Evolutionary conservation across 2,797 vertebrate species (phyloP).

Genomic region (Petrocephalus schoutedeni): DNA sequence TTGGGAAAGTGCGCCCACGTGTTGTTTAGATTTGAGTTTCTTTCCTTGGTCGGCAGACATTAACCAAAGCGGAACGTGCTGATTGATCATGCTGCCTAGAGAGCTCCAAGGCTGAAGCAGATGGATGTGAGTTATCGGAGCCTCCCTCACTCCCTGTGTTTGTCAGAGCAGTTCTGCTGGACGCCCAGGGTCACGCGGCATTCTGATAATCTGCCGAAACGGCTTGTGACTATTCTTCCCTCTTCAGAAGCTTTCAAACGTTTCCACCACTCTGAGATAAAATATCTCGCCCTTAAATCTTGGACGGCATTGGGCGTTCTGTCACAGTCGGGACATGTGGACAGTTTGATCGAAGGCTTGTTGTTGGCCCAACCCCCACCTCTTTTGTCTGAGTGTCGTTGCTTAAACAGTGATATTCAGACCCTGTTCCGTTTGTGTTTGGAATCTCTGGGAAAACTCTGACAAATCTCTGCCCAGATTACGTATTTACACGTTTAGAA

Average conservation of each 20-base stretch:
- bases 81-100: background rate
- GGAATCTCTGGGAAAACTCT: background rate
- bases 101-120: constrained; percentile 7
- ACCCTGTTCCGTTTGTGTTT: background rate
- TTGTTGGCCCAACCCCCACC: background rate
- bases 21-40: background rate
- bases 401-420: background rate
- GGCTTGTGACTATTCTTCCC: background rate
- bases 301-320: background rate
- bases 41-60: background rate
- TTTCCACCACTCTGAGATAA: background rate
- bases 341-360: background rate
- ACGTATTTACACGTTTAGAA: background rate
- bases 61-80: background rate
- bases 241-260: background rate
- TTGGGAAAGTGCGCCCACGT: background rate
- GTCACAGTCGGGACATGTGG: background rate
- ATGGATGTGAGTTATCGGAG: background rate
- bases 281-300: constrained; percentile 11
- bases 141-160: background rate
- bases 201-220: background rate
- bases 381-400: background rate
- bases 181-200: constrained; percentile 16
- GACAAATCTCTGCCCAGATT: background rate
- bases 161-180: constrained; percentile 18